These are phyloP conservation scores for Catharus minimus DNA, from an alignment of 2,113 vertebrate species.

Conservation along the genomic window DNA sequence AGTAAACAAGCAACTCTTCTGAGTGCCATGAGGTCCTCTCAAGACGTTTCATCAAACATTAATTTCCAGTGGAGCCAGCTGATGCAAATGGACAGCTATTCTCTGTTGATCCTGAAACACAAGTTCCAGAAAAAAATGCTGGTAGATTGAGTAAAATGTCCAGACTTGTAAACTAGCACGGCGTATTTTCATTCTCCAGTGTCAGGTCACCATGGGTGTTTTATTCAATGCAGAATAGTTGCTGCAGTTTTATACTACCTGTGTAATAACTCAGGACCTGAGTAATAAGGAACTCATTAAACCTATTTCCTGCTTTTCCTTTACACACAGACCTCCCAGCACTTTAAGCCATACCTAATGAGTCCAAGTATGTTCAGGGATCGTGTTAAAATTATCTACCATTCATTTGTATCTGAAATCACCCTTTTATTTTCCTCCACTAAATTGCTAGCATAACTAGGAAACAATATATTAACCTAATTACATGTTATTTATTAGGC, in stretches of 20 bases:
- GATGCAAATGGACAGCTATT: neutral
- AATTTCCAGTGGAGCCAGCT: neutral
- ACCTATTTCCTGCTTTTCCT: constrained; percentile 62
- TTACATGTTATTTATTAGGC: constrained; percentile 81
- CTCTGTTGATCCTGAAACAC: constrained; percentile 20
- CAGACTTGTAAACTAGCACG: constrained; percentile 39
- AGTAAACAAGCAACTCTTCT: neutral
- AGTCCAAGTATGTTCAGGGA: constrained; percentile 68
- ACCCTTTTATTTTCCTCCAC: constrained; percentile 66
- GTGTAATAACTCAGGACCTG: constrained; percentile 71
- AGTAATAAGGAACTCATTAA: constrained; percentile 76
- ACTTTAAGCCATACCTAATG: constrained; percentile 70
- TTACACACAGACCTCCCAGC: constrained; percentile 68
- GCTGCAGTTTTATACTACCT: constrained; percentile 65
- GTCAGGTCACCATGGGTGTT: constrained; percentile 37
- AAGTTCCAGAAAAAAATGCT: constrained; percentile 25
- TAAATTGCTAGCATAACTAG: constrained; percentile 65
- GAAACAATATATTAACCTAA: constrained; percentile 81
- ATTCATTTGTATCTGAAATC: constrained; percentile 71
- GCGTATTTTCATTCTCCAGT: neutral
- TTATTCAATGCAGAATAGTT: constrained; percentile 53
- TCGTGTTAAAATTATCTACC: constrained; percentile 75
- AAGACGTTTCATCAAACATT: neutral
- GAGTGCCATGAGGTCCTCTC: neutral
- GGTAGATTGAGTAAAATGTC: neutral